Evolutionary conservation across 1,140 invertebrate species (phyloP), one percentile per base, ranked within the genome.

Genomic region (Caenorhabditis briggsae): DNA sequence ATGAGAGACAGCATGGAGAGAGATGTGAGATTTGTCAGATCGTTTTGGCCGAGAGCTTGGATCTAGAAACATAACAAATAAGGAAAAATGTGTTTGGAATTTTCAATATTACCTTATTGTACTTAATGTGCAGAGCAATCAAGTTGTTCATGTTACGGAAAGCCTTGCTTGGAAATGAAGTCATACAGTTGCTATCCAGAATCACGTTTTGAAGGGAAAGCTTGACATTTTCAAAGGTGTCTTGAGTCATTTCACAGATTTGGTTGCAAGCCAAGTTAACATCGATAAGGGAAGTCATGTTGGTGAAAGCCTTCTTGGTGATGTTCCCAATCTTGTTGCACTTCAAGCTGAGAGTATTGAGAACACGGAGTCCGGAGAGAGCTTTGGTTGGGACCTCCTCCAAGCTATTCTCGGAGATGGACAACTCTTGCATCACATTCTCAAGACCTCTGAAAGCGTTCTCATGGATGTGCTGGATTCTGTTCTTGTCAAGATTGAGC

Each of bases 401-500:
- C 50, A 92, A 61, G 82, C 88, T 87, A 85, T 92, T 92, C 16
- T 85, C 84, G 48, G 78, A 82, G 64, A 92, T 89, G 18, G 88
- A 90, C 16, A 92, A 85, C 50, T 92, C 91, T 64, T 91, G 90
- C 25, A 92, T 89, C 48, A 90, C 85, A 20, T 87, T 89, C 53
- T 92, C 92, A 33, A 92, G 87, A 5, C 91, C 91, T 14, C 85
- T 50, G 87, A 92, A 92, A 18, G 91, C 92, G 82, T 92, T 84
- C 18, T 82, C 82, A 58, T 92, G 89, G 55, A 92, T 90, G 18
- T 56, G 59, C 33, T 90, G 88, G 84, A 92, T 92, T 33, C 89
- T 78, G 83, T 92, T 92, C 85, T 92, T 92, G 89, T 92, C 90
- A 25, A 92, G 86, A 56, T 92, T 90, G 8, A 92, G 89, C 70